These are phyloP conservation scores for Platycheirus rosarum DNA, from an alignment of 2,888 invertebrate species.

Conservation along the genomic window DNA sequence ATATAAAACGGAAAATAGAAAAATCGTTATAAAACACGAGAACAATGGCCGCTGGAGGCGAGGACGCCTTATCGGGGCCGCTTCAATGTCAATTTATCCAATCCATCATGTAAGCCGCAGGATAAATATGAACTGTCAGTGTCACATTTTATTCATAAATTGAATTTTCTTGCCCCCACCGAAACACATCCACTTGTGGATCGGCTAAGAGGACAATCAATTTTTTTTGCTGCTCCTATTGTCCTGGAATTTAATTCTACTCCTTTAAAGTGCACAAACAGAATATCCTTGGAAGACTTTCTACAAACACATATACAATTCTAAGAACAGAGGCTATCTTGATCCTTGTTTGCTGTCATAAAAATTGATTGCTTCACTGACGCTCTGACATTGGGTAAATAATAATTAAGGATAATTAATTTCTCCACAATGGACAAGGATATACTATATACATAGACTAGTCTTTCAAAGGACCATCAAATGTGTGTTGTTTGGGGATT, in stretches of 20 bases:
- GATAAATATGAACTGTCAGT: slow-evolving; percentile 73
- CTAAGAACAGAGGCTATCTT: slow-evolving; percentile 27
- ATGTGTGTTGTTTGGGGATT: not conserved
- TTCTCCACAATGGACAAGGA: slow-evolving; percentile 62
- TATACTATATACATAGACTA: slow-evolving; percentile 6
- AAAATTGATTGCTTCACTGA: slow-evolving; percentile 69
- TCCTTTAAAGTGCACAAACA: slow-evolving; percentile 29
- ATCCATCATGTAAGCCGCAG: slow-evolving; percentile 74
- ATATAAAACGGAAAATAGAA: slow-evolving; percentile 12
- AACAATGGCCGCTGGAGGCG: slow-evolving; percentile 54
- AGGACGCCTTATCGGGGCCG: slow-evolving; percentile 62
- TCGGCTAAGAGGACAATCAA: not conserved
- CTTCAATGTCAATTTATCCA: slow-evolving; percentile 71
- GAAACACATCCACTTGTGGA: slow-evolving; percentile 16
- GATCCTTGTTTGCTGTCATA: slow-evolving; percentile 63
- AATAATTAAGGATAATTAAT: slow-evolving; percentile 74
- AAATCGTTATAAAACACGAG: slow-evolving; percentile 48
- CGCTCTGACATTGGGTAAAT: slow-evolving; percentile 67
- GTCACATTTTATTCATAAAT: slow-evolving; percentile 72
- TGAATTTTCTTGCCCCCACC: slow-evolving; percentile 61
- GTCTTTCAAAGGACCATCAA: slow-evolving; percentile 33
- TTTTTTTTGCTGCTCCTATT: not conserved
- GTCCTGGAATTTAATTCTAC: slow-evolving; percentile 50
- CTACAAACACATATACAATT: slow-evolving; percentile 31
- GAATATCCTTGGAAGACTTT: slow-evolving; percentile 41